These are phyloP conservation scores for Dascyllus trimaculatus DNA, from an alignment of 2,113 vertebrate genomes.

Conservation along the genomic window DNA sequence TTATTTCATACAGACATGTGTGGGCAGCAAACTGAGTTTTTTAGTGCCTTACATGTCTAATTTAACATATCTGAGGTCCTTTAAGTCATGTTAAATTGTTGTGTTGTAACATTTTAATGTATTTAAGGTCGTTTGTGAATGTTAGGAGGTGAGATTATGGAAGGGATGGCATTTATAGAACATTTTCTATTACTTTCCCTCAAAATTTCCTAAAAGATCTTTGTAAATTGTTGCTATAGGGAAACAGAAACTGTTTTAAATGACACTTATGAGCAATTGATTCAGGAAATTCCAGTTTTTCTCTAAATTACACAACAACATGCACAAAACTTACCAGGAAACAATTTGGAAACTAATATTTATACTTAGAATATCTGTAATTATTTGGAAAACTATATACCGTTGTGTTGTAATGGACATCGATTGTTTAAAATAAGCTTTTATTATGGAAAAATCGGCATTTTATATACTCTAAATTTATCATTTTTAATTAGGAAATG, in stretches of 20 bases:
- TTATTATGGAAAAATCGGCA: too few relatives aligned
- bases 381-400: not conserved
- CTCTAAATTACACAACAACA: not conserved
- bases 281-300: not conserved
- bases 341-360: not conserved
- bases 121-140: too few relatives aligned
- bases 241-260: too few relatives aligned
- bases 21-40: not conserved
- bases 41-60: not conserved
- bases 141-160: too few relatives aligned
- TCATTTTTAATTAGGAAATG: too few relatives aligned
- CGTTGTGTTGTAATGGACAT: fast-evolving
- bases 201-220: too few relatives aligned
- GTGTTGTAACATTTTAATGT: too few relatives aligned
- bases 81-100: too few relatives aligned
- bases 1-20: not conserved
- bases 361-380: not conserved
- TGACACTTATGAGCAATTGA: too few relatives aligned
- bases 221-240: too few relatives aligned
- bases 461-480: too few relatives aligned
- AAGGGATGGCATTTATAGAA: too few relatives aligned
- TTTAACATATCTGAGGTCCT: not conserved
- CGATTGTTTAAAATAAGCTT: not conserved
- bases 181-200: not conserved
- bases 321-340: not conserved